Conservation (phyloP, 2,113 vertebrate species). For the Elachura formosa region DNA sequence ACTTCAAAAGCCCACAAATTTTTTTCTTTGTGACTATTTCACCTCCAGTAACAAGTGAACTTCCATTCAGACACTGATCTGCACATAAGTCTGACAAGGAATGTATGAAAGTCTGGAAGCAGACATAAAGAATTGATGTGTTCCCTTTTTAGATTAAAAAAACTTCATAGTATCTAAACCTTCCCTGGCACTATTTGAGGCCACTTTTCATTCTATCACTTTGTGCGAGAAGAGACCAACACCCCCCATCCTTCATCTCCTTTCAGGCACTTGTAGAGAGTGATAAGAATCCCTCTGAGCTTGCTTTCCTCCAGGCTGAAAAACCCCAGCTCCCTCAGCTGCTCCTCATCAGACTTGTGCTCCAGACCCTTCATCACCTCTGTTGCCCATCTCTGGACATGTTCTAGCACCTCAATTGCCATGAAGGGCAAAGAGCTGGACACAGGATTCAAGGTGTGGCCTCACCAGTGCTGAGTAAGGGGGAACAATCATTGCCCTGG, state of each 20-base stretch:
- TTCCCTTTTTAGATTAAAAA: not conserved
- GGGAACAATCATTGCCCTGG: not conserved
- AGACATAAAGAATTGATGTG: not conserved
- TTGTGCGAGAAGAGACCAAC: not conserved
- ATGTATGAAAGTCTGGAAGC: not conserved
- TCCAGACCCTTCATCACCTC: not conserved
- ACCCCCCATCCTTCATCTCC: no score
- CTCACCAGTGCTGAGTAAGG: not conserved
- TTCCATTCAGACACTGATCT: not conserved
- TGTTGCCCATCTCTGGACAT: rapidly evolving
- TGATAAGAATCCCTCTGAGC: not conserved
- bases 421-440: rapidly evolving
- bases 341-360: rapidly evolving
- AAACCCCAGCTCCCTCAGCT: not conserved
- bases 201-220: not conserved
- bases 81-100: not conserved
- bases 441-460: not conserved
- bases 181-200: not conserved
- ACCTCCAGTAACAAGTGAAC: not conserved
- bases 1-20: not conserved
- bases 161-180: rapidly evolving
- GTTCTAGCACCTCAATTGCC: rapidly evolving
- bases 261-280: not conserved
- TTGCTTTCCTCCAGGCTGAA: not conserved
- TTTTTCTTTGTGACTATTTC: not conserved